Evolutionary conservation across 2,113 vertebrate species (phyloP), one percentile per base, ranked within the genome.

Genomic region (Origma solitaria): DNA sequence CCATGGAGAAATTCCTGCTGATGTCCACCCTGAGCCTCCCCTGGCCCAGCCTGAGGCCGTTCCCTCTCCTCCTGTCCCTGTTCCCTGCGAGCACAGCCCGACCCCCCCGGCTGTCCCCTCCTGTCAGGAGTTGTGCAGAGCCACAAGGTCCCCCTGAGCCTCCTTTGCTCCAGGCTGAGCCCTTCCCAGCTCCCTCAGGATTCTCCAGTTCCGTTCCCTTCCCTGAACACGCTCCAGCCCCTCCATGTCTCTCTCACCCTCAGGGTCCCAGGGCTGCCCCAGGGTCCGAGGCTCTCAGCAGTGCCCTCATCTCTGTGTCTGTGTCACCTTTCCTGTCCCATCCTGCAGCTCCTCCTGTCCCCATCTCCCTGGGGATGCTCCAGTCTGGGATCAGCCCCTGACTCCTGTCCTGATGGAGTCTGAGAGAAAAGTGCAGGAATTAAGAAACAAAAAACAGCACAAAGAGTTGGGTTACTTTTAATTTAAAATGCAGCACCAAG

Each of bases 201-300:
- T n/a, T n/a, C n/a, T n/a, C n/a, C n/a, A n/a, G n/a, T n/a, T n/a
- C n/a, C n/a, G n/a, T n/a, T n/a, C n/a, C n/a, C n/a, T n/a, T n/a
- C n/a, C n/a, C n/a, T n/a, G n/a, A n/a, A n/a, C 82, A 66, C 70
- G 60, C 70, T 68, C 53, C 83, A 86, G 83, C 44, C 71, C 44
- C 35, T 66, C 17, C 0, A 13, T 7, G 31, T 33, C 37, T 60
- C 31, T 6, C 2, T 2, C 23, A 30, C 35, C 33, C 35, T 31
- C 35, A 17, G 51, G 35, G 10, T 4, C 4, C 17, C 53, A 5
- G 27, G 3, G 2, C 10, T 35, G 24, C 0, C 35, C 57, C 57
- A 15, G 14, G 21, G 4, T 37, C 2, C n/a, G 13, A 18, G 53
- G 23, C 15, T 27, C 53, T 33, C 62, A 69, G 53, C 62, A 31